These are phyloP conservation scores for Drosophila elegans DNA, from an alignment of 1,140 invertebrate genomes.

Conservation along the genomic window DNA sequence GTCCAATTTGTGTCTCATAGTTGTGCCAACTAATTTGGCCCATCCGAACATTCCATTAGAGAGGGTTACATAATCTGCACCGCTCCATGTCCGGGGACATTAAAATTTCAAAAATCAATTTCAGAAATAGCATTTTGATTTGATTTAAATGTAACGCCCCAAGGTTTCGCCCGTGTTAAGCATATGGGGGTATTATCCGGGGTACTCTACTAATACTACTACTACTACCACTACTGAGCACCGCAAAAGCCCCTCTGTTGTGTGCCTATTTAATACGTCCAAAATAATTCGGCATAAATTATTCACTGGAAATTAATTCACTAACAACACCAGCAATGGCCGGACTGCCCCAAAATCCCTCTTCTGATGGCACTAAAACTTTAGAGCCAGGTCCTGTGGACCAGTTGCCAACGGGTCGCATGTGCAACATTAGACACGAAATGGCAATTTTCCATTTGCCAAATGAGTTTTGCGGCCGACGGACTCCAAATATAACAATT, in stretches of 20 bases:
- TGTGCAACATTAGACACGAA: slow-evolving; percentile 82
- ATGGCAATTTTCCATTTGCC: slow-evolving; percentile 84
- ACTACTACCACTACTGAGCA: slow-evolving; percentile 1
- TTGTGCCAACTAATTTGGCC: slow-evolving; percentile 33
- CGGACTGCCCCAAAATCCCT: slow-evolving; percentile 17
- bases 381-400: slow-evolving; percentile 30
- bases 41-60: slow-evolving; percentile 31
- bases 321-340: slow-evolving; percentile 73
- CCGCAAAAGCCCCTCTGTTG: slow-evolving; percentile 46
- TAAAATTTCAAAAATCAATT: slow-evolving; percentile 83
- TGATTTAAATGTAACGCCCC: slow-evolving; percentile 78
- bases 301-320: slow-evolving; percentile 84
- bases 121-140: slow-evolving; percentile 81
- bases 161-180: slow-evolving; percentile 12
- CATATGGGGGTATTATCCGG: slow-evolving; percentile 27
- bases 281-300: slow-evolving; percentile 83
- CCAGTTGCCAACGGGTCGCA: slow-evolving; percentile 43
- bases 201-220: slow-evolving; percentile 4
- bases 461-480: slow-evolving; percentile 84
- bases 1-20: slow-evolving; percentile 38
- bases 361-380: slow-evolving; percentile 65
- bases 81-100: slow-evolving; percentile 32
- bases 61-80: slow-evolving; percentile 7
- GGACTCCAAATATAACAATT: slow-evolving; percentile 83
- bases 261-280: slow-evolving; percentile 59